These are phyloP conservation scores for Drosophila picticornis DNA, from an alignment of 2,888 invertebrate genomes.

Conservation along the genomic window DNA sequence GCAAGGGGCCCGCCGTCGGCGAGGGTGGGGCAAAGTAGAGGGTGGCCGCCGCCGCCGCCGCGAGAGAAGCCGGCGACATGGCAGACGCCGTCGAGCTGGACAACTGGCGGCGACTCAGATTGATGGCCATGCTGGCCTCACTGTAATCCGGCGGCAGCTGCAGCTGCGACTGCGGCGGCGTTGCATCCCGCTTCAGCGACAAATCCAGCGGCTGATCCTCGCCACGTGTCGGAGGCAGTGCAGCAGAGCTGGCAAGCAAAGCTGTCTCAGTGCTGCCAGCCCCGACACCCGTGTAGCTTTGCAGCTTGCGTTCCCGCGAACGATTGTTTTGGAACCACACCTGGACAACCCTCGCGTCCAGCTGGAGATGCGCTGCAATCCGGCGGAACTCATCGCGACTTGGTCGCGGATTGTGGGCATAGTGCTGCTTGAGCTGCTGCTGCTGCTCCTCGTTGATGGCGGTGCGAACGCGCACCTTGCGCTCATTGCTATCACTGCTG, in stretches of 20 bases:
- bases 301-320: constrained; percentile 92
- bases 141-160: constrained; percentile 86
- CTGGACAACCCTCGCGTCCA: constrained; percentile 93
- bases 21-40: constrained; percentile 80
- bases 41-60: constrained; percentile 79
- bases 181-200: constrained; percentile 92
- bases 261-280: constrained; percentile 18
- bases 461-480: constrained; percentile 96
- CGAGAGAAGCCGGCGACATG: constrained; percentile 73
- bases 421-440: constrained; percentile 94
- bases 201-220: constrained; percentile 95
- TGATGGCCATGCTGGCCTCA: constrained; percentile 88
- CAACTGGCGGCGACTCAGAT: constrained; percentile 89
- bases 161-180: constrained; percentile 86
- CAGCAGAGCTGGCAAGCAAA: constrained; percentile 8
- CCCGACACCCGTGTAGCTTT: constrained; percentile 71
- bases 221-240: constrained; percentile 46
- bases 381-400: constrained; percentile 96
- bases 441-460: constrained; percentile 98
- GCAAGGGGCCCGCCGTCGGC: constrained; percentile 58
- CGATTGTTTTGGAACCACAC: constrained; percentile 99
- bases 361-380: constrained; percentile 92
- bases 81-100: constrained; percentile 85
- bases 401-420: constrained; percentile 95
- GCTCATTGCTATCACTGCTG: constrained; percentile 86